A percentile compares a stretch with the other conserved stretches of the same genome.
These are phyloP conservation scores for Gryllus bimaculatus DNA, from an alignment of 1,140 invertebrate species.

Conservation along the genomic window DNA sequence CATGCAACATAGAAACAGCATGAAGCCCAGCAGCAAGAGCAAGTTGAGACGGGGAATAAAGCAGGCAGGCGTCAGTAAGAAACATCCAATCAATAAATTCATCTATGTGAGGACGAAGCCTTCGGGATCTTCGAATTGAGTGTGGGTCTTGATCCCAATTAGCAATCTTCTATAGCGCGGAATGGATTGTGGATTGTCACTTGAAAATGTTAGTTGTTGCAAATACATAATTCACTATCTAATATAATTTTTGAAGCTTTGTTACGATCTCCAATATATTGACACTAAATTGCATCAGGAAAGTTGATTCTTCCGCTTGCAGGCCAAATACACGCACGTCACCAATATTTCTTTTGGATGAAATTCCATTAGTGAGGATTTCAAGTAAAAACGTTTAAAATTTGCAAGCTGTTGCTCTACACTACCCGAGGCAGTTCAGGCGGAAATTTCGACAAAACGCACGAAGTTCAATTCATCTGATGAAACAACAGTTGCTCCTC, in stretches of 20 bases:
- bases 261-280: slow-evolving; percentile 89
- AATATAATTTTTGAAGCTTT: slow-evolving; percentile 92
- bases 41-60: slow-evolving; percentile 83
- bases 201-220: slow-evolving; percentile 90
- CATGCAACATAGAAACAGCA: slow-evolving; percentile 75
- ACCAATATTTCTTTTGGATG: slow-evolving; percentile 97
- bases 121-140: slow-evolving; percentile 71
- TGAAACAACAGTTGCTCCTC: slow-evolving; percentile 74
- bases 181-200: slow-evolving; percentile 94
- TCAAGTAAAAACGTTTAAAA: slow-evolving; percentile 93
- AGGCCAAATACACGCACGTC: slow-evolving; percentile 92
- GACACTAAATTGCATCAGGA: slow-evolving; percentile 91
- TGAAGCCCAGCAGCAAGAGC: slow-evolving; percentile 82
- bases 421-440: slow-evolving; percentile 90
- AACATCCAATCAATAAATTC: slow-evolving; percentile 84
- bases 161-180: slow-evolving; percentile 87
- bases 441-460: slow-evolving; percentile 90
- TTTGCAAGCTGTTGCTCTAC: slow-evolving; percentile 87
- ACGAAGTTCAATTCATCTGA: slow-evolving; percentile 74
- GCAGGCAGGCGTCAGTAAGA: slow-evolving; percentile 78
- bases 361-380: slow-evolving; percentile 95
- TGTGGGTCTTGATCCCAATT: slow-evolving; percentile 91
- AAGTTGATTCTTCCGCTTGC: slow-evolving; percentile 98
- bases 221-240: slow-evolving; percentile 92
- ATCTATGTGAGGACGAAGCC: slow-evolving; percentile 72